These are phyloP conservation scores for Nasonia vitripennis DNA, from an alignment of 1,140 invertebrate species.

Conservation along the genomic window DNA sequence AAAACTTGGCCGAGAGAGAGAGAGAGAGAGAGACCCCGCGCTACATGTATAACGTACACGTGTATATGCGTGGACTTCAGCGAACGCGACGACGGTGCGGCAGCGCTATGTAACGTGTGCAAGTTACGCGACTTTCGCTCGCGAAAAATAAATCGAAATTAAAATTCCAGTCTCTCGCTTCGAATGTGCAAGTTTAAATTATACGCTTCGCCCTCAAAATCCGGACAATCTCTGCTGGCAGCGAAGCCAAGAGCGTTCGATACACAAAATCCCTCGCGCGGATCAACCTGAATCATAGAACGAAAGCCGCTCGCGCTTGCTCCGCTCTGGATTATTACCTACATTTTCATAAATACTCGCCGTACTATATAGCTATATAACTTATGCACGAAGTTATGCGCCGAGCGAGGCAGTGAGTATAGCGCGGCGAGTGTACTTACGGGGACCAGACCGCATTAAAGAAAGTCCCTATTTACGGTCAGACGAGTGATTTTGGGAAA, in stretches of 20 bases:
- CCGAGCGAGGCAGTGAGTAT: too few relatives aligned
- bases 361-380: neutral
- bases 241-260: neutral
- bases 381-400: neutral
- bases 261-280: neutral
- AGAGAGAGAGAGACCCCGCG: neutral
- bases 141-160: too few relatives aligned
- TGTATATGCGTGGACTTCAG: neutral
- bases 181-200: neutral
- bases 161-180: neutral
- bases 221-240: too few relatives aligned
- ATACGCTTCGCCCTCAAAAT: too few relatives aligned
- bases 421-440: neutral
- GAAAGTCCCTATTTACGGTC: neutral
- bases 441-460: neutral
- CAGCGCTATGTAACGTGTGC: too few relatives aligned
- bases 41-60: neutral
- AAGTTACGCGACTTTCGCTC: too few relatives aligned
- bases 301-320: neutral
- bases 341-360: neutral
- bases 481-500: too few relatives aligned
- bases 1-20: slow-evolving; percentile 5
- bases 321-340: neutral
- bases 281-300: neutral
- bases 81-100: neutral